These are phyloP conservation scores for Pantherophis alleghaniensis DNA, from an alignment of 2,797 vertebrate genomes.

Conservation along the genomic window DNA sequence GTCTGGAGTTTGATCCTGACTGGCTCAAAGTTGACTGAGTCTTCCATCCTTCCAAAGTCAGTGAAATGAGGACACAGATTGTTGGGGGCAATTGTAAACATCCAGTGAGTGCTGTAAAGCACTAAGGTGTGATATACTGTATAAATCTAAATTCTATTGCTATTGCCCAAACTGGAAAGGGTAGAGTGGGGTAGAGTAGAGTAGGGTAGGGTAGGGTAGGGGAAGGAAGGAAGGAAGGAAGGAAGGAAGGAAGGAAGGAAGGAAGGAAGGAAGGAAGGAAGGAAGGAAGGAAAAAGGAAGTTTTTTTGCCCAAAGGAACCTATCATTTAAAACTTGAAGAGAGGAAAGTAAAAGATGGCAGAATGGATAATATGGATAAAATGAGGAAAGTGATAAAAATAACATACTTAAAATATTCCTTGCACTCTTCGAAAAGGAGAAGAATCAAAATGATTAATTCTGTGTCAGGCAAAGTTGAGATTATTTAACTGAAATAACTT, in stretches of 20 bases:
- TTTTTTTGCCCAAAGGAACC: neutral
- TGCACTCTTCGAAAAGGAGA: neutral
- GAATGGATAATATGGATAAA: neutral
- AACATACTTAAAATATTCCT: neutral
- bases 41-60: neutral
- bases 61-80: neutral
- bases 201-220: too few relatives aligned
- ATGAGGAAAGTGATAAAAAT: neutral
- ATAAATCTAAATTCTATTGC: neutral
- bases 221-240: too few relatives aligned
- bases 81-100: neutral
- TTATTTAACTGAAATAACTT: constrained; percentile 24
- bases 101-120: too few relatives aligned
- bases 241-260: too few relatives aligned
- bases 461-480: neutral
- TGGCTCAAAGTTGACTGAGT: neutral
- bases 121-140: too few relatives aligned
- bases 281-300: too few relatives aligned
- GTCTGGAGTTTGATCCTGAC: neutral
- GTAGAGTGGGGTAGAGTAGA: too few relatives aligned
- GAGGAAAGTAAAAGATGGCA: neutral
- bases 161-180: neutral
- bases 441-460: neutral
- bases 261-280: too few relatives aligned
- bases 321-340: neutral